Percentiles rank a stretch among this genome's conserved stretches.
Evolutionary conservation across 2,888 invertebrate genomes (phyloP).

Genomic region (Nebria salina): DNA sequence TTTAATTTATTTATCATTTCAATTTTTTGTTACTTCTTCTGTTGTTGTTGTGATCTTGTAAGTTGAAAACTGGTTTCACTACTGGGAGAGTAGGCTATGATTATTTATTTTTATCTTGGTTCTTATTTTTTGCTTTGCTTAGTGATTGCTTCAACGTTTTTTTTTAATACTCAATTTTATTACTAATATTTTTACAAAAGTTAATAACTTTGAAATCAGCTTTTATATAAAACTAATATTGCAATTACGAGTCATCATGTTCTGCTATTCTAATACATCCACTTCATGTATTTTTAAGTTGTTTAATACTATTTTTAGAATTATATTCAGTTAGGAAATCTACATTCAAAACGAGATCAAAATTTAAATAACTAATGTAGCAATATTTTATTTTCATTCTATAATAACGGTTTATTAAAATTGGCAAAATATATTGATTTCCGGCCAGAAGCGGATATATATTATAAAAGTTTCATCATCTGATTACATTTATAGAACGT

Average conservation of each 20-base stretch:
- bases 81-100: slow-evolving; percentile 11
- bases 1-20: slow-evolving; percentile 5
- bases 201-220: background rate
- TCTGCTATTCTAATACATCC: too few relatives aligned
- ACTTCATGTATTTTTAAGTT: background rate
- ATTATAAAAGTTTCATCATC: background rate
- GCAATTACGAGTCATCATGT: background rate
- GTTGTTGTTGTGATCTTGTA: slow-evolving; percentile 8
- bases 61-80: slow-evolving; percentile 22
- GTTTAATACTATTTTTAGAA: background rate
- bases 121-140: slow-evolving; percentile 8
- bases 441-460: background rate
- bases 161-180: background rate
- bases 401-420: background rate
- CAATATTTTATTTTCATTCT: background rate
- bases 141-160: slow-evolving; percentile 4
- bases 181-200: background rate
- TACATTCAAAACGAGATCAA: background rate
- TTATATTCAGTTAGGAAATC: background rate
- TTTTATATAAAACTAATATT: background rate
- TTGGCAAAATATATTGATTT: background rate
- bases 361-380: background rate
- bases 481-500: background rate
- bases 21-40: background rate
- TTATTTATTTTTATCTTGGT: slow-evolving; percentile 4